Percentiles rank a stretch among this genome's conserved stretches.
These are phyloP conservation scores for Liposcelis brunnea DNA, from an alignment of 2,888 invertebrate genomes.

Conservation along the genomic window DNA sequence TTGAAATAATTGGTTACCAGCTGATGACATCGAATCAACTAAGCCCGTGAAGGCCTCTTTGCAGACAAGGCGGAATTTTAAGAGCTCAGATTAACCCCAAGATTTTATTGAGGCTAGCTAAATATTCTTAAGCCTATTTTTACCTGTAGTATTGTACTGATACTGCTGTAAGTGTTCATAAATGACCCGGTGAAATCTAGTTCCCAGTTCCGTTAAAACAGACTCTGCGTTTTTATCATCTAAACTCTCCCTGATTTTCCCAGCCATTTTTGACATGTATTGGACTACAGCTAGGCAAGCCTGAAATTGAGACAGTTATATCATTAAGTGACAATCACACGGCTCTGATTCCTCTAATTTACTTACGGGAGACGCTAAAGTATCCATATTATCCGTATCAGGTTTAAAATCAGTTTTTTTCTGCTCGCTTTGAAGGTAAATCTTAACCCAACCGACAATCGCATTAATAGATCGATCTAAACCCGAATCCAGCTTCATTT, in stretches of 20 bases:
- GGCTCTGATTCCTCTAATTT: neutral
- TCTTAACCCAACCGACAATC: conserved; percentile 78
- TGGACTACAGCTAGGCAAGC: conserved; percentile 73
- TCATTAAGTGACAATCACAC: conserved; percentile 3
- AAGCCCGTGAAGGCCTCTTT: too few relatives aligned
- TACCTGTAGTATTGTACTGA: conserved; percentile 85
- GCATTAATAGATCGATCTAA: conserved; percentile 73
- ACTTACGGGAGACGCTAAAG: conserved; percentile 62
- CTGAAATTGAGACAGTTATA: conserved; percentile 31
- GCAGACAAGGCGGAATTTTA: too few relatives aligned
- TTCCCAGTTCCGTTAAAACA: conserved; percentile 75
- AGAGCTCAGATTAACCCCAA: too few relatives aligned
- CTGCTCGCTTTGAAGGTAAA: conserved; percentile 81
- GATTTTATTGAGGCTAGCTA: too few relatives aligned
- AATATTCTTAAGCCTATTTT: conserved; percentile 10
- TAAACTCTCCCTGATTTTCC: conserved; percentile 59
- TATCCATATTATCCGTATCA: conserved; percentile 65
- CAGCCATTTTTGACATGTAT: conserved; percentile 58
- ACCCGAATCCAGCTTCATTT: conserved; percentile 79
- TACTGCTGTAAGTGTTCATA: conserved; percentile 89
- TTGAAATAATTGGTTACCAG: too few relatives aligned
- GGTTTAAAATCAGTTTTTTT: conserved; percentile 89
- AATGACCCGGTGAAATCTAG: conserved; percentile 80
- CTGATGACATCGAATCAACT: too few relatives aligned
- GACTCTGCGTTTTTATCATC: conserved; percentile 86